Evolutionary conservation across 1,140 invertebrate species (phyloP).

Genomic region (Venturia canescens): DNA sequence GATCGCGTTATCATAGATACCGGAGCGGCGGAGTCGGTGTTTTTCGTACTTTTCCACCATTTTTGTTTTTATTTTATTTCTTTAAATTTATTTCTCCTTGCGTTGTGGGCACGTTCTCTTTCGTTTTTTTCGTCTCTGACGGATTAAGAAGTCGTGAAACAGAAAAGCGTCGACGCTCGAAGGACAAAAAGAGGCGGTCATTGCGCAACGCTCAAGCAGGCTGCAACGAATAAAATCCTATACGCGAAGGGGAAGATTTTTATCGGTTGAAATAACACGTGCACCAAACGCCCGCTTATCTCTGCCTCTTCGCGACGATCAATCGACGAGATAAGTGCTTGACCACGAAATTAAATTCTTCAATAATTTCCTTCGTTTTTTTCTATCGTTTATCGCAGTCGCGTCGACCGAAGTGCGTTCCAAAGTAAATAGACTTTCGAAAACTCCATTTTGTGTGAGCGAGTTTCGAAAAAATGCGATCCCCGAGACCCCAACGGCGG

Average conservation of each 20-base stretch:
- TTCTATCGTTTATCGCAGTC: no score
- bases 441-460: no score
- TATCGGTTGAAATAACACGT: conserved; percentile 9
- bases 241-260: not conserved
- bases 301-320: no score
- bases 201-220: not conserved
- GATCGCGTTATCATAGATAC: conserved; percentile 40
- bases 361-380: no score
- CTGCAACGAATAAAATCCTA: conserved; percentile 20
- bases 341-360: no score
- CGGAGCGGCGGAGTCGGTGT: conserved; percentile 14
- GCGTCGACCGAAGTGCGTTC: no score
- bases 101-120: not conserved
- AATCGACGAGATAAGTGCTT: no score
- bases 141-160: not conserved
- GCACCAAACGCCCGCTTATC: not conserved
- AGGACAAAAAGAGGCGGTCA: not conserved
- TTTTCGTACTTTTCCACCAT: conserved; percentile 22
- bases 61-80: conserved; percentile 27
- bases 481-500: no score
- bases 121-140: not conserved
- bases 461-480: no score
- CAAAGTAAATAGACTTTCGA: no score
- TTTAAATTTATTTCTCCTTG: no score
- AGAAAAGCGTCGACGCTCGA: conserved; percentile 1